Evolutionary conservation across 2,797 vertebrate species (phyloP).

Genomic region (Falco naumanni): DNA sequence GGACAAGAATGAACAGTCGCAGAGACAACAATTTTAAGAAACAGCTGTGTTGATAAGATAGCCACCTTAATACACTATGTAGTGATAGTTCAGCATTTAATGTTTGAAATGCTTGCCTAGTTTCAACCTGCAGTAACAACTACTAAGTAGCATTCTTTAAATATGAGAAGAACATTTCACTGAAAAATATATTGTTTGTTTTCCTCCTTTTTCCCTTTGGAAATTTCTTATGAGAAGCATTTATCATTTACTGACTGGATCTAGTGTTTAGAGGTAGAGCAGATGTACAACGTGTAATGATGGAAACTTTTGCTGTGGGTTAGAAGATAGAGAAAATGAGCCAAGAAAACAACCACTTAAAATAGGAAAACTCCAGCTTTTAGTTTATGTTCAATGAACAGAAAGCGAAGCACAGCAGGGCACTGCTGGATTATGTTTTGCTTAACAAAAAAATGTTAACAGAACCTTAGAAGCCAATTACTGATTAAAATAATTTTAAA

Average conservation of each 20-base stretch:
- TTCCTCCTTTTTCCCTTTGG: not conserved
- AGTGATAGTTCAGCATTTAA: not conserved
- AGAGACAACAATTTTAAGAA: not conserved
- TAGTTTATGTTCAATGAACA: not conserved
- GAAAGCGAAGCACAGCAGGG: not conserved
- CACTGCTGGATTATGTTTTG: not conserved
- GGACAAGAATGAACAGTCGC: not conserved
- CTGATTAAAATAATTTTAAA: not conserved
- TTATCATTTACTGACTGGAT: not conserved
- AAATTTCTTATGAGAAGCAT: not conserved
- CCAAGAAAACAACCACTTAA: not conserved
- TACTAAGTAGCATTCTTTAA: not conserved
- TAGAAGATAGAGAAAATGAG: not conserved
- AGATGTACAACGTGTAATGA: rapidly evolving
- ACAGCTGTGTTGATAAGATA: not conserved
- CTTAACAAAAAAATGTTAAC: not conserved
- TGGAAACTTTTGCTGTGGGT: not conserved
- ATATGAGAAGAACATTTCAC: not conserved
- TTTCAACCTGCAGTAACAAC: not conserved
- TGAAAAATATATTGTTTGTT: not conserved
- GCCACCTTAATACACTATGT: not conserved
- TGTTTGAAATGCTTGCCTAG: not conserved
- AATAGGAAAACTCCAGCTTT: not conserved
- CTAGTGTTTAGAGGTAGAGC: not conserved
- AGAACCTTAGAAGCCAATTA: not conserved